Evolutionary conservation across 2,888 invertebrate genomes (phyloP).

Genomic region (Eustalomyia histrio): DNA sequence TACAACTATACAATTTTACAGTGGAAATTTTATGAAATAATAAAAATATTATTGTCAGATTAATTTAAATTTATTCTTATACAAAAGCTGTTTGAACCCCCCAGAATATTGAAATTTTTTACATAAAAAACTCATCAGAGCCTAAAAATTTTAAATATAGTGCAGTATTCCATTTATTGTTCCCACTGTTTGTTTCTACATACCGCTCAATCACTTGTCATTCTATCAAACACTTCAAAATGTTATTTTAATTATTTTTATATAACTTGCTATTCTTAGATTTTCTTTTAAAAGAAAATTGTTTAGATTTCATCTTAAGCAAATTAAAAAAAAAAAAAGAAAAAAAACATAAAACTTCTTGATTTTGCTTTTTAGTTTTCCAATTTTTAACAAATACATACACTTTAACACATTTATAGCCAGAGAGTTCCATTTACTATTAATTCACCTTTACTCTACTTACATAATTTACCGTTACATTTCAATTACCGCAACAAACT

Average conservation of each 20-base stretch:
- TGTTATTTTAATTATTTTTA: constrained; percentile 57
- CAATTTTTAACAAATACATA: background rate
- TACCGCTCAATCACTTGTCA: constrained; percentile 65
- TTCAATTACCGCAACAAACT: constrained; percentile 62
- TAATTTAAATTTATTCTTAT: no score
- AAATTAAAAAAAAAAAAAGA: background rate
- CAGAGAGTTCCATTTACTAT: constrained; percentile 17
- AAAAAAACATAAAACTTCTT: background rate
- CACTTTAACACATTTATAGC: constrained; percentile 11
- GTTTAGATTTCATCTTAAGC: background rate
- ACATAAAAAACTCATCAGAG: no score
- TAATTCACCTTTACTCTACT: constrained; percentile 65
- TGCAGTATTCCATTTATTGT: background rate
- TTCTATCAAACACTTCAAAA: constrained; percentile 56
- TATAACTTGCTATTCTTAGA: constrained; percentile 7
- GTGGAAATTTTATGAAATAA: background rate
- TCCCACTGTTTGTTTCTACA: constrained; percentile 53
- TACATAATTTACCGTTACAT: constrained; percentile 64
- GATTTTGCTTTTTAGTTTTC: constrained; percentile 2
- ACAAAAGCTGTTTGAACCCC: no score
- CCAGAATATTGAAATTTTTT: no score
- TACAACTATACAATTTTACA: background rate
- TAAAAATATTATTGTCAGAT: no score
- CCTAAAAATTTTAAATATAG: background rate
- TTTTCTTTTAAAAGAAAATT: constrained; percentile 3